Base-by-base conservation (phyloP, 2,888 invertebrate genomes). In the Linnaemya tessellans region DNA sequence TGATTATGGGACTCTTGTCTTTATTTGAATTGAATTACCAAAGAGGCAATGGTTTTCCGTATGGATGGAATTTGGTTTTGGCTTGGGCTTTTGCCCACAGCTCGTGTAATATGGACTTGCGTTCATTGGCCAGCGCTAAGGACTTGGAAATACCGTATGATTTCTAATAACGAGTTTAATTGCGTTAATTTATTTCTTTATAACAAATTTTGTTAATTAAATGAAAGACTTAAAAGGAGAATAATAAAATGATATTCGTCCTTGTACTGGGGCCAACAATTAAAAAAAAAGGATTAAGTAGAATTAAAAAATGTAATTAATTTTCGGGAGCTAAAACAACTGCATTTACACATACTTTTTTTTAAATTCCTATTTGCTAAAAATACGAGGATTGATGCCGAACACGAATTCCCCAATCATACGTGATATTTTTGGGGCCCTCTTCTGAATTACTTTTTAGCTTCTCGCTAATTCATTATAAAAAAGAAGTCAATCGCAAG, bases 21-120 rank as follows among this genome's bases (percentile, higher is more conserved):
- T 90, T 90, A 0, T n/a, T 90, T 5, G n/a, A n/a, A n/a, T n/a
- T n/a, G n/a, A n/a, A n/a, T 88, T 91, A 71, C 78, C 88, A 4
- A 88, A 89, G 5, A 83, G 89, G 3, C 88, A 88, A 11, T 68
- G 84, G 8, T 91, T 89, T 89, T 90, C 90, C 2, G 82, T 89
- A 10, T 68, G 88, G 43, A 20, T 91, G 49, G 90, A 89, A 25
- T 58, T 74, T 5, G 86, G 88, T 5, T 88, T 87, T 64, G 88
- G 87, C 1, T 41, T 87, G 35, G 88, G 88, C 3, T 65, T n/a
- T 30, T 25, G 79, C 88, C 1, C 87, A 87, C 58, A 77, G 64
- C 15, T 70, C 75, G 9, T 88, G 88, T 75, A 80, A 87, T 1
- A 64, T 78, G 8, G 49, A 75, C n/a, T 71, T 88, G 10, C 54